Evolutionary conservation across 2,113 vertebrate species (phyloP).

Genomic region (Seriola dumerili): DNA sequence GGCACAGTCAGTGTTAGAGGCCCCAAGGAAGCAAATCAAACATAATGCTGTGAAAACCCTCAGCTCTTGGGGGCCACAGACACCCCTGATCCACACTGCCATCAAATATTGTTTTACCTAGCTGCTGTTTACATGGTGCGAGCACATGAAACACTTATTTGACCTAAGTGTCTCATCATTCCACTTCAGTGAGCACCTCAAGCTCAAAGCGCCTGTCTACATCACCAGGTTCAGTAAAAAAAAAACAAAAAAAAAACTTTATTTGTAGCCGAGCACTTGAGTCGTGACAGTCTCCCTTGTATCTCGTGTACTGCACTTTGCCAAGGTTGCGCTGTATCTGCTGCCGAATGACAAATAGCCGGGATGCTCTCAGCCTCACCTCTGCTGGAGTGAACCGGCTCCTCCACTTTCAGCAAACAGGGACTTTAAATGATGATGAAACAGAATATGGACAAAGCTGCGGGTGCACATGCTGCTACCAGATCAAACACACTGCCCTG

Average conservation of each 20-base stretch:
- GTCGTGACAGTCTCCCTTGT: constrained; percentile 63
- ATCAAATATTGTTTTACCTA: constrained; percentile 31
- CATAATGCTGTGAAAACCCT: background rate
- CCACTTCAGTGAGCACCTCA: constrained; percentile 48
- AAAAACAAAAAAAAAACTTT: constrained; percentile 46
- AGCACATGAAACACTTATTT: constrained; percentile 34
- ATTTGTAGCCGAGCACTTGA: constrained; percentile 21
- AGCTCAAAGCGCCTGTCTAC: constrained; percentile 30
- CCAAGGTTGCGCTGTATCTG: constrained; percentile 75
- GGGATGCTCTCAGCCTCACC: constrained; percentile 1
- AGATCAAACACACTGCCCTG: background rate
- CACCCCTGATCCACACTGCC: background rate
- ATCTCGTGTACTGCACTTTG: constrained; percentile 57
- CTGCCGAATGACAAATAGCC: constrained; percentile 47
- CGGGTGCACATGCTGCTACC: background rate
- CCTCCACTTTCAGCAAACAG: constrained; percentile 1
- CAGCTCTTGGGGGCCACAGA: background rate
- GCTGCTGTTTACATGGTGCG: constrained; percentile 45
- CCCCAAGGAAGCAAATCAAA: constrained; percentile 25
- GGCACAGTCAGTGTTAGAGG: background rate
- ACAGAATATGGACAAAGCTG: constrained; percentile 11
- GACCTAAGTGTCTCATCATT: constrained; percentile 59
- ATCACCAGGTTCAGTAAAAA: constrained; percentile 56
- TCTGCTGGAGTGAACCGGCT: background rate
- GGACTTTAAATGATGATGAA: constrained; percentile 66